Base-by-base conservation (phyloP, 2,888 invertebrate species). In the Prostheceraeus crozeri region DNA sequence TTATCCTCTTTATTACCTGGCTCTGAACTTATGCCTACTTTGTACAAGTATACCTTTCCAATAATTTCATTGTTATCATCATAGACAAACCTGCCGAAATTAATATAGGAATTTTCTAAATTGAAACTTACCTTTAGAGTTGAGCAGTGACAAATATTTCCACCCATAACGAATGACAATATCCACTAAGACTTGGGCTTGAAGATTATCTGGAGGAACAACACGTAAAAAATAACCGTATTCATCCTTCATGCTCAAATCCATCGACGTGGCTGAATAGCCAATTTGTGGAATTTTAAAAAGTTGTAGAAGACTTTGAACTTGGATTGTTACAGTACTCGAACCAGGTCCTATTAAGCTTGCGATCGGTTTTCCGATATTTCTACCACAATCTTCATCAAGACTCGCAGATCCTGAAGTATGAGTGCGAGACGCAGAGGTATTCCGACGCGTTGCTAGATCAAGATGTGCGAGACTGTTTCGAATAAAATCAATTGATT, bases 151-250 rank as follows among this genome's bases (percentile, higher is more conserved):
- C 35, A 86, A 83, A 73, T 86, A 86, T 6, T 84, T 85, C 86
- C 86, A 86, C 74, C 84, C 84, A 64, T 69, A 72, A 21, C 67
- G 59, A 3, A 66, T 46, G 2, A 75, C 69, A 1, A 75, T 65
- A 69, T 85, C 84, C 64, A 84, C 79, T 71, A 86, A 82, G 54
- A 84, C 83, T 70, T 83, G 82, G 14, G 85, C 85, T 76, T 86
- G 86, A 76, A 84, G 84, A 67, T 81, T 82, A 77, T 86, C 86
- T 0, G 84, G 84, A 10, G 86, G 86, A 36, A 86, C 85, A 25
- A 86, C 85, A 33, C 86, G 80, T 68, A 85, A 79, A 76, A 86
- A 86, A 68, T 85, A 85, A 68, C 83, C 82, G 77, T 83, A 86
- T 64, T 84, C 78, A 65, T 81, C 82, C 71, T 85, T 85, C 74